A percentile compares a stretch with the other conserved stretches of the same genome.
Evolutionary conservation across 2,113 vertebrate species (phyloP).

Genomic region (Halcyon malimbica): DNA sequence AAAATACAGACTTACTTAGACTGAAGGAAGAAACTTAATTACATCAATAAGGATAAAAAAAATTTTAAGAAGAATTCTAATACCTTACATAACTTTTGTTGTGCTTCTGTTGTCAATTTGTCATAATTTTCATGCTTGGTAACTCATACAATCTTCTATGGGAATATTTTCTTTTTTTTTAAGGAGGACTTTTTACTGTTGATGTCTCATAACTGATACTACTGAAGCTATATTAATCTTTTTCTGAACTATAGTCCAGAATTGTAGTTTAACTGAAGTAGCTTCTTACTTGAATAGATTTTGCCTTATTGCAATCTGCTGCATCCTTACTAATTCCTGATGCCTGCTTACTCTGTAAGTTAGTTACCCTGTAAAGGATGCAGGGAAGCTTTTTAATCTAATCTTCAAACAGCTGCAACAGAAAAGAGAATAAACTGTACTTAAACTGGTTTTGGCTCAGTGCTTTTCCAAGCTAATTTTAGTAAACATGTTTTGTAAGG

Average conservation of each 20-base stretch:
- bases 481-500: background rate
- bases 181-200: background rate
- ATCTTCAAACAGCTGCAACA: background rate
- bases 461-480: constrained; percentile 19
- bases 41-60: background rate
- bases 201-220: background rate
- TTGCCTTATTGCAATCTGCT: background rate
- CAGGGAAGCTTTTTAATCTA: background rate
- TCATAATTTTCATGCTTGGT: background rate
- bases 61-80: background rate
- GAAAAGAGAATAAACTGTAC: constrained; percentile 6
- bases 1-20: background rate
- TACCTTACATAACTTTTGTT: background rate
- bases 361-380: background rate
- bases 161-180: background rate
- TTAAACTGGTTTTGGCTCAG: background rate
- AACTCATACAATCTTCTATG: background rate
- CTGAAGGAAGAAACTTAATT: background rate
- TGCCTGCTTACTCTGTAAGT: background rate
- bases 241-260: background rate
- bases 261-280: background rate
- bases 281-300: background rate
- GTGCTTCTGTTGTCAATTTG: background rate
- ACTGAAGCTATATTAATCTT: background rate
- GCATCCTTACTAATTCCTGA: background rate